Evolutionary conservation across 30 jellyfish, hydroid and myxozoan genomes (phyloP).

Genomic region (Pelagia noctiluca): DNA sequence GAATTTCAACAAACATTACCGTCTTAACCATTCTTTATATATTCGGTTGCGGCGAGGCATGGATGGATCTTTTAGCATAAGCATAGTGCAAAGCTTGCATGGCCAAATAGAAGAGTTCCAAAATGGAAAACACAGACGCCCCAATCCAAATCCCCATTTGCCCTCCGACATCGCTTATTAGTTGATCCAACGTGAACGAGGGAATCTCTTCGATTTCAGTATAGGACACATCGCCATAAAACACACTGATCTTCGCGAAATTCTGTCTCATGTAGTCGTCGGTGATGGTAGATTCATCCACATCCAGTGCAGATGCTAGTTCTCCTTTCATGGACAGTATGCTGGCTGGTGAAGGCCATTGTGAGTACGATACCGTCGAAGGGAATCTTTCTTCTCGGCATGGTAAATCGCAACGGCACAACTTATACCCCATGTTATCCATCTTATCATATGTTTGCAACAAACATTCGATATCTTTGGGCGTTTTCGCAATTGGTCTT

Average conservation of each 20-base stretch:
- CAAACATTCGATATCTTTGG: background rate
- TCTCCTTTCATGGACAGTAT: conserved; percentile 36
- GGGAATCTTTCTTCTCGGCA: conserved; percentile 44
- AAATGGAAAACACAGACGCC: conserved; percentile 62
- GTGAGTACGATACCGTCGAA: conserved; percentile 43
- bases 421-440: conserved; percentile 1
- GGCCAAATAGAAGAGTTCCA: conserved; percentile 16
- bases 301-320: conserved; percentile 26
- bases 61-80: too few species aligned
- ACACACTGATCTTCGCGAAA: conserved; percentile 24
- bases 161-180: conserved; percentile 62
- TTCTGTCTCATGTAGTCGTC: conserved; percentile 56
- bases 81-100: too few species aligned
- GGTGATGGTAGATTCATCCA: conserved; percentile 26
- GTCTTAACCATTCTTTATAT: too few species aligned
- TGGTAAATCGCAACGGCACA: conserved; percentile 53
- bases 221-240: conserved; percentile 40
- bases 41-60: too few species aligned
- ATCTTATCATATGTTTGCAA: background rate
- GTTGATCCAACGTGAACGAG: conserved; percentile 18
- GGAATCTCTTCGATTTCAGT: conserved; percentile 11
- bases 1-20: too few species aligned
- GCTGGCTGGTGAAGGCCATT: conserved; percentile 62
- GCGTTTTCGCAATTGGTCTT: background rate
- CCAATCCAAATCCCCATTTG: conserved; percentile 80